Evolutionary conservation across 2,113 vertebrate genomes (phyloP).

Genomic region (Meriones unguiculatus): DNA sequence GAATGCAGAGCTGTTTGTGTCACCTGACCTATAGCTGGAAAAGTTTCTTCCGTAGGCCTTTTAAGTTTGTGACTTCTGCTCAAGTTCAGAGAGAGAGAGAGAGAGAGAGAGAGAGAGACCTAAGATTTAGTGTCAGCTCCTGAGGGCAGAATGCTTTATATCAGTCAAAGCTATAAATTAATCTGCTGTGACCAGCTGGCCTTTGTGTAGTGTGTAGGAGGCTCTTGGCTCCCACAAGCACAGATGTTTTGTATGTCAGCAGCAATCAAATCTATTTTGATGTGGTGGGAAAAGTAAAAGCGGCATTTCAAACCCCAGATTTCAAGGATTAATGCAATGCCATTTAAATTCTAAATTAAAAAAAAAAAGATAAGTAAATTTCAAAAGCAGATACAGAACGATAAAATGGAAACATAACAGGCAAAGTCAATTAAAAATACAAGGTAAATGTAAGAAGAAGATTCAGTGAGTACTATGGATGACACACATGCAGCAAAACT

Average conservation of each 20-base stretch:
- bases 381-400: neutral
- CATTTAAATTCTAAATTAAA: neutral
- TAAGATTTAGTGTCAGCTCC: neutral
- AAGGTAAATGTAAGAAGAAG: neutral
- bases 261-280: neutral
- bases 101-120: neutral
- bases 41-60: neutral
- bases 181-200: neutral
- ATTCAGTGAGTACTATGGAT: neutral
- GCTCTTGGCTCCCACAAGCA: neutral
- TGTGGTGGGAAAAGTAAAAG: neutral
- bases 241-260: neutral
- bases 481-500: neutral
- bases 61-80: neutral
- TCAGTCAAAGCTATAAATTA: neutral
- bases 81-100: neutral
- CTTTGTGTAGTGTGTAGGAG: neutral
- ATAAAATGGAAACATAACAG: slow-evolving; percentile 2
- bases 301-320: neutral
- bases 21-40: neutral
- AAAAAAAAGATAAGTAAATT: neutral
- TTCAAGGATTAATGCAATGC: slow-evolving; percentile 15
- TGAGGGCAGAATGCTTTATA: neutral
- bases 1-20: neutral
- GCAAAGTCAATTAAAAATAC: neutral